Conservation (phyloP, 2,888 invertebrate species). For the Euphydryas editha region DNA sequence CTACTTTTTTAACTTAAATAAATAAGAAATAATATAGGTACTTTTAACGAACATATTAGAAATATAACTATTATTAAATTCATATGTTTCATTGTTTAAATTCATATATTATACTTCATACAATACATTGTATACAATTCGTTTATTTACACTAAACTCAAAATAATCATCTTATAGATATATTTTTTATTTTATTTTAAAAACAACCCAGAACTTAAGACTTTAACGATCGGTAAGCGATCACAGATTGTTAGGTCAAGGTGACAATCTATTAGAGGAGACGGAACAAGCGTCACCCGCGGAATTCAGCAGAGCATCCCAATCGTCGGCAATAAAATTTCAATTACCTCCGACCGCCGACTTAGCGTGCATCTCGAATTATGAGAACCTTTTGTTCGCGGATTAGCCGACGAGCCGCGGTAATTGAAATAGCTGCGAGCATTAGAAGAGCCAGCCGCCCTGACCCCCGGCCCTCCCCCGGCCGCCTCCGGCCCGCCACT, state of each 20-base stretch:
- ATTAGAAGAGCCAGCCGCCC: constrained; percentile 59
- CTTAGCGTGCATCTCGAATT: constrained; percentile 45
- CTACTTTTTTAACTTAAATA: too few relatives aligned
- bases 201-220: too few relatives aligned
- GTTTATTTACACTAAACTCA: too few relatives aligned
- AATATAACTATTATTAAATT: too few relatives aligned
- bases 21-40: too few relatives aligned
- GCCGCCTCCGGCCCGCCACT: neutral
- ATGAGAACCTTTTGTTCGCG: constrained; percentile 50
- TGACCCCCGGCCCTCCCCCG: constrained; percentile 47
- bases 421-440: constrained; percentile 62
- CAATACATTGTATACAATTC: too few relatives aligned
- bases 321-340: constrained; percentile 48
- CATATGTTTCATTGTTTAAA: too few relatives aligned
- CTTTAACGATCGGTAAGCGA: neutral
- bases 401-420: constrained; percentile 52
- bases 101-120: too few relatives aligned
- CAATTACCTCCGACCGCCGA: constrained; percentile 44
- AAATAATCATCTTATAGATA: too few relatives aligned
- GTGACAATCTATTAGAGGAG: constrained; percentile 15
- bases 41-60: too few relatives aligned
- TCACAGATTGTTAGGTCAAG: constrained; percentile 1
- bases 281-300: constrained; percentile 14
- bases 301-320: constrained; percentile 25
- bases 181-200: too few relatives aligned